A percentile compares a stretch with the other conserved stretches of the same genome.
These are phyloP conservation scores for Toxotes jaculatrix DNA, from an alignment of 2,113 vertebrate genomes.

Conservation along the genomic window DNA sequence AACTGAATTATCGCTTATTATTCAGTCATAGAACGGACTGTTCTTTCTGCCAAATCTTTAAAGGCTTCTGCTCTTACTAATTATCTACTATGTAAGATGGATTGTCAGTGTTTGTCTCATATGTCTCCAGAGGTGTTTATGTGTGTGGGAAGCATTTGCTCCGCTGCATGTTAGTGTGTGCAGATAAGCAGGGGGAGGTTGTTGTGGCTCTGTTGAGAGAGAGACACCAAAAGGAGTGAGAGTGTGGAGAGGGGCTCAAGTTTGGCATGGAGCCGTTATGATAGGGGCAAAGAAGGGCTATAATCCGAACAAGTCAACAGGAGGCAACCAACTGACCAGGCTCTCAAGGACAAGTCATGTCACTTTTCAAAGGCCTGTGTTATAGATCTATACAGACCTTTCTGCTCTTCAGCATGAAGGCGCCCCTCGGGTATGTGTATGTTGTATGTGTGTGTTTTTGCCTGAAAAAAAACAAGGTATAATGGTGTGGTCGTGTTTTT, in stretches of 20 bases:
- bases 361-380: constrained; percentile 6
- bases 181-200: constrained; percentile 16
- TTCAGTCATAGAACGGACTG: no score
- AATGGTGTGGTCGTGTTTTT: neutral
- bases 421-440: constrained; percentile 46
- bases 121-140: constrained; percentile 3
- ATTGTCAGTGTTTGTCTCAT: neutral
- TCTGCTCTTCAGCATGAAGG: constrained; percentile 58
- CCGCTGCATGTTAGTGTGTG: neutral
- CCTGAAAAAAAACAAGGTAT: neutral
- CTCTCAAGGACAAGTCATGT: constrained; percentile 20
- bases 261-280: constrained; percentile 3
- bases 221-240: constrained; percentile 19
- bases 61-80: neutral
- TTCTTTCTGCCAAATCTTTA: neutral
- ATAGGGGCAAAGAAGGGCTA: constrained; percentile 3
- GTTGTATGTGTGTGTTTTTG: neutral
- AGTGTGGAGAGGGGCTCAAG: neutral
- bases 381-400: constrained; percentile 41
- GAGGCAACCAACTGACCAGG: constrained; percentile 1
- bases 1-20: no score
- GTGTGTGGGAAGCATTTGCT: neutral
- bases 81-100: neutral
- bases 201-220: neutral
- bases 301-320: constrained; percentile 10